A percentile compares a stretch with the other conserved stretches of the same genome.
These are phyloP conservation scores for Tauraco hartlaubi DNA, from an alignment of 2,797 vertebrate genomes.

Conservation along the genomic window DNA sequence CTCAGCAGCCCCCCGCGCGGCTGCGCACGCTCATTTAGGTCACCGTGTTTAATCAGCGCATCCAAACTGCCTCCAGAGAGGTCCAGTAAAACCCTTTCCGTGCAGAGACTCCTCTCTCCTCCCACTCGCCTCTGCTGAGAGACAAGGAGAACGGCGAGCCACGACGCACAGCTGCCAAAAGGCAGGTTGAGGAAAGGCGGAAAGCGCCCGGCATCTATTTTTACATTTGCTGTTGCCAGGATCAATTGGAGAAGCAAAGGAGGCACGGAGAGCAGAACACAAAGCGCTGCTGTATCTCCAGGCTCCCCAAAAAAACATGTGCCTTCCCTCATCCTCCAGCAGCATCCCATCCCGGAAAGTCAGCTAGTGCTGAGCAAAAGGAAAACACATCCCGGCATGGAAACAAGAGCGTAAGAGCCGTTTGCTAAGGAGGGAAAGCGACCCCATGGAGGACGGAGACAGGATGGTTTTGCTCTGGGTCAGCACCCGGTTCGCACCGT, in stretches of 20 bases:
- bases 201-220: neutral
- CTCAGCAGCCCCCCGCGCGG: neutral
- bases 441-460: neutral
- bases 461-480: neutral
- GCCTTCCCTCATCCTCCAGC: neutral
- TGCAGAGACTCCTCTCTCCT: neutral
- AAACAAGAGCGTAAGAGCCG: neutral
- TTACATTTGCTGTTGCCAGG: neutral
- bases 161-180: neutral
- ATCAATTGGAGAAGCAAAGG: neutral
- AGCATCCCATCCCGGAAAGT: neutral
- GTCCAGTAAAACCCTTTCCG: neutral
- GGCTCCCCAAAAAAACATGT: neutral
- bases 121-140: neutral
- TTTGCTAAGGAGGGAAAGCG: fast-evolving
- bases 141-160: neutral
- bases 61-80: neutral
- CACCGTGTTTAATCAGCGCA: neutral
- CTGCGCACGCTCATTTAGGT: neutral
- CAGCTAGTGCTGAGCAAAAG: neutral
- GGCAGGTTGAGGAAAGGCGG: neutral
- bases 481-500: fast-evolving
- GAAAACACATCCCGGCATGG: neutral
- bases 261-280: neutral
- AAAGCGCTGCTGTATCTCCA: neutral